Base-by-base conservation (phyloP, 2,888 invertebrate species). In the Drosophila mercatorum region DNA sequence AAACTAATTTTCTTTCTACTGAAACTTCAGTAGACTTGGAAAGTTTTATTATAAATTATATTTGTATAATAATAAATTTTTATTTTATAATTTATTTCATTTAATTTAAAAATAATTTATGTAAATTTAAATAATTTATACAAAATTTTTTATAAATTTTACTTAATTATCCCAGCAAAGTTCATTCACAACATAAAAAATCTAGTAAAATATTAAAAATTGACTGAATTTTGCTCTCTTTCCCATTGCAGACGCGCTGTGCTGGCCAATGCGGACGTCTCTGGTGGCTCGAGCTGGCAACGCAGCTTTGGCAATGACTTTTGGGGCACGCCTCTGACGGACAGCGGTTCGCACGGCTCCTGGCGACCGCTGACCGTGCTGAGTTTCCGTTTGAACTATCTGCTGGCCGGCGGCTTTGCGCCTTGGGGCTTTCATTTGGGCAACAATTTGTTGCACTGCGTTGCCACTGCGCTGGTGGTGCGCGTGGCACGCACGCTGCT, bases 281-380 rank as follows among this genome's bases (percentile, higher is more conserved):
- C 96, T 89, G 96, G 97, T 73, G 95, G 95, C 86, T 96, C 97
- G 72, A 96, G 98, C 68, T 95, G 98, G 95, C 94, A 94, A 84
- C 95, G 96, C 82, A 94, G 98, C 85, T 95, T 98, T 91, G 95
- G 95, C 92, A 96, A 99, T 94, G 99, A 99, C 94, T 99, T 98
- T 94, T 99, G 99, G 99, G 99, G 99, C 57, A 99, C 98, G 47
- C 97, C 98, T 68, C 94, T 99, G 88, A 95, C 95, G 82, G 97
- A 98, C 94, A 95, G 96, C 77, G 98, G 98, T 59, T 98, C 98
- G 14, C 99, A 99, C 94, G 99, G 99, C 90, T 98, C 98, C 64
- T 99, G 98, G 94, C 95, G 99, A 41, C 99, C 99, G 58, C 94
- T 99, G 86, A 97, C 97, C 92, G 97, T 97, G 78, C 95, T 97